A percentile compares a stretch with the other conserved stretches of the same genome.
Conservation (phyloP, 1,140 invertebrate genomes). For the Diachasma alloeum region DNA sequence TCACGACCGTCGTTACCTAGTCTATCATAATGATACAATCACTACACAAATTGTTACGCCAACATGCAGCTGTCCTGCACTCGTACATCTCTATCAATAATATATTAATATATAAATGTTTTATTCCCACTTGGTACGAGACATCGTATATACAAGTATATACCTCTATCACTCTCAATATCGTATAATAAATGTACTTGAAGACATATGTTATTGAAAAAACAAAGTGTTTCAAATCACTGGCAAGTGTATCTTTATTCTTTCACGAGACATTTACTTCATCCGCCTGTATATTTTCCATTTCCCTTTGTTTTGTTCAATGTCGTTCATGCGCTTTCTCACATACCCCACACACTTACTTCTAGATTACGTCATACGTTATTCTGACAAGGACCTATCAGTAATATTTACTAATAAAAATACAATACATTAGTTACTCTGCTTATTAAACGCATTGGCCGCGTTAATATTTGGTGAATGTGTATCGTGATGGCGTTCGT, state of each 20-base stretch:
- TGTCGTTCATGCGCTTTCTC: constrained; percentile 24
- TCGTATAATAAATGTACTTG: constrained; percentile 33
- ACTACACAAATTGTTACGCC: constrained; percentile 12
- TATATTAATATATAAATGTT: constrained; percentile 37
- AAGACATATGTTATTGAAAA: constrained; percentile 39
- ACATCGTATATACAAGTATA: constrained; percentile 27
- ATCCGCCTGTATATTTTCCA: constrained; percentile 23
- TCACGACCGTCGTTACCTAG: constrained; percentile 22
- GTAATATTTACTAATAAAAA: constrained; percentile 24
- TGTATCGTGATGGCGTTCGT: constrained; percentile 4
- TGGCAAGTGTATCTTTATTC: constrained; percentile 49
- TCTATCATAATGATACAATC: constrained; percentile 22
- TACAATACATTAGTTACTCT: constrained; percentile 31
- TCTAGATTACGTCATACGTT: too few relatives aligned
- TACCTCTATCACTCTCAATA: constrained; percentile 14
- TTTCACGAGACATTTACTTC: constrained; percentile 42
- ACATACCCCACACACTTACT: constrained; percentile 17
- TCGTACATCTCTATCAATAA: constrained; percentile 19
- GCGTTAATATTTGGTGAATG: not conserved
- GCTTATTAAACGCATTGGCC: not conserved
- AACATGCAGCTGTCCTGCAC: not conserved
- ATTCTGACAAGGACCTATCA: not conserved
- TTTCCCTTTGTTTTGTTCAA: constrained; percentile 32
- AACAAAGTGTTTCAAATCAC: constrained; percentile 60
- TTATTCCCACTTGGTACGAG: not conserved